Percentiles rank a stretch among this genome's conserved stretches.
Evolutionary conservation across 2,888 invertebrate species (phyloP).

Genomic region (Aleiodes testaceus): DNA sequence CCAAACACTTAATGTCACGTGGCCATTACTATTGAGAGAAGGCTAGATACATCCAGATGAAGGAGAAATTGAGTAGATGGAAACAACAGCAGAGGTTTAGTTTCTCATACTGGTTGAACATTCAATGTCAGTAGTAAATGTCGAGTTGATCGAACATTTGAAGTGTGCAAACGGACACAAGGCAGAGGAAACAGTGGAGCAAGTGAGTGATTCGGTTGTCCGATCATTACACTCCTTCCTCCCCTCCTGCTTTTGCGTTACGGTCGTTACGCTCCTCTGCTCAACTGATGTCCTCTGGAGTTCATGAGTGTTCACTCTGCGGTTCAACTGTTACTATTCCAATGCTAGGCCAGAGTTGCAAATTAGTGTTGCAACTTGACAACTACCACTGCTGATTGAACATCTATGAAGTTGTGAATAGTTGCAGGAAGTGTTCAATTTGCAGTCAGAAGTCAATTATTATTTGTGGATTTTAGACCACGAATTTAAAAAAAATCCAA

Average conservation of each 20-base stretch:
- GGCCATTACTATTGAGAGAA: slow-evolving; percentile 9
- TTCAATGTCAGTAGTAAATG: slow-evolving; percentile 37
- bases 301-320: slow-evolving; percentile 29
- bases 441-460: slow-evolving; percentile 1
- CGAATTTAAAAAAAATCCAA: too few species aligned
- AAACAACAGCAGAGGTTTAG: not conserved
- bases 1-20: slow-evolving; percentile 35
- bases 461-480: not conserved
- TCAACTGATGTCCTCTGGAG: slow-evolving; percentile 28
- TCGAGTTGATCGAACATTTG: slow-evolving; percentile 37
- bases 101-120: slow-evolving; percentile 24
- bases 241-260: slow-evolving; percentile 2
- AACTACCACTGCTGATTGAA: slow-evolving; percentile 22
- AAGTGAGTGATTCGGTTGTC: slow-evolving; percentile 36
- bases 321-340: slow-evolving; percentile 25
- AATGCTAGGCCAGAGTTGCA: slow-evolving; percentile 3
- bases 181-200: slow-evolving; percentile 10
- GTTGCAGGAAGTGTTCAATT: not conserved
- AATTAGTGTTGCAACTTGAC: slow-evolving; percentile 36
- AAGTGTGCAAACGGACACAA: slow-evolving; percentile 29
- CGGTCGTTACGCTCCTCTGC: slow-evolving; percentile 32
- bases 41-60: slow-evolving; percentile 3
- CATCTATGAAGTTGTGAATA: not conserved
- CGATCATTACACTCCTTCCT: slow-evolving; percentile 37
- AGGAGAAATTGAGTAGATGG: not conserved